Percentiles rank a stretch among this genome's conserved stretches.
Evolutionary conservation across 23 tunicate genomes (phyloP).

Genomic region (Trididemnum clinides): DNA sequence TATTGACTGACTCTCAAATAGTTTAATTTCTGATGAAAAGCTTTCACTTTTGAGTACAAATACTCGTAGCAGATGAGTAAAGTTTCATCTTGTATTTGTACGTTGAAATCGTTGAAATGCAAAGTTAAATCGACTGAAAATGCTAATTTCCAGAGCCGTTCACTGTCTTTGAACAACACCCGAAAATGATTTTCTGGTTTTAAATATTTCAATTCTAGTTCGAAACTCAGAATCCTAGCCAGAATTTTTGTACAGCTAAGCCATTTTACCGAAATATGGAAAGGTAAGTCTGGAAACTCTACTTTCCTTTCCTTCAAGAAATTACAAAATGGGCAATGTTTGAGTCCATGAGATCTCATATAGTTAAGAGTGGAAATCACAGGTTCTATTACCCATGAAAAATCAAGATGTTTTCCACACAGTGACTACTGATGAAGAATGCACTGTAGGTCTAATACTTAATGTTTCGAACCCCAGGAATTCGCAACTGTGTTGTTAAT

Average conservation of each 20-base stretch:
- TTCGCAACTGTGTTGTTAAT: background rate
- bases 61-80: no score
- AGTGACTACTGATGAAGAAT: background rate
- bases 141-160: no score
- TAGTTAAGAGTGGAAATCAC: background rate
- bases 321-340: background rate
- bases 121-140: no score
- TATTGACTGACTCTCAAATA: no score
- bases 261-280: background rate
- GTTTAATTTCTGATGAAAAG: no score
- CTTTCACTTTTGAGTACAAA: no score
- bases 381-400: background rate
- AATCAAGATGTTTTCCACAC: background rate
- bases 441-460: background rate
- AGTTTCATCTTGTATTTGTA: no score
- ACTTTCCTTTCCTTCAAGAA: background rate
- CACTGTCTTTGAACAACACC: no score
- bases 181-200: no score
- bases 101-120: no score
- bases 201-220: no score
- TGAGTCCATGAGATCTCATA: background rate
- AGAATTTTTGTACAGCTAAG: background rate
- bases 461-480: background rate
- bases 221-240: no score
- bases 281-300: background rate